Evolutionary conservation across 2,888 invertebrate species (phyloP), one percentile per base, ranked within the genome.

Genomic region (Apotomis betuletana): DNA sequence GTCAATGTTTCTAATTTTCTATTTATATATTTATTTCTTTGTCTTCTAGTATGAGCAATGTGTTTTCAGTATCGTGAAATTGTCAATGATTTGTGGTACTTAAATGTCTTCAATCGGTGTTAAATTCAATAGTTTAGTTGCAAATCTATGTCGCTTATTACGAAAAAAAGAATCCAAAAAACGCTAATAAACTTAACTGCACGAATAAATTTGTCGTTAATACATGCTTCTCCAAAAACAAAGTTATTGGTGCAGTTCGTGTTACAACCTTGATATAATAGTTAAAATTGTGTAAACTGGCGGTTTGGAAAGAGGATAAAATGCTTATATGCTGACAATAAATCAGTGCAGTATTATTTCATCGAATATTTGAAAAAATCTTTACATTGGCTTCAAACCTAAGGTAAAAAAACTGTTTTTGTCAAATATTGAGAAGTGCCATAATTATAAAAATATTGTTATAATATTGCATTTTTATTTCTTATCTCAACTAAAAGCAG

Each of bases 371-470:
- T 55, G 46, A 41, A 49, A 44, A 6, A 67, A 63, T 15, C 46
- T 57, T 15, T 71, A 52, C 59, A 61, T 65, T 77, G 77, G 84
- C 83, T 83, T 83, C 79, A 75, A 82, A 81, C 79, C 80, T 79
- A 81, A 77, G 78, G 79, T 68, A 73, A 77, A 75, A 27, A 80
- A 81, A 76, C 79, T 81, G 80, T 84, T 78, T 64, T 82, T 82
- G 79, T 84, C 83, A 79, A 74, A 74, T 73, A 73, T 71, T 75
- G 85, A 74, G 70, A 88, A 87, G 88, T 87, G 88, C 88, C 88
- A 88, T 88, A 87, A 88, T 84, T 87, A 87, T 86, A 88, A 85
- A 74, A 81, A 72, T 80, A 86, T 88, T 88, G 88, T 88, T 87
- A 86, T 85, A 84, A 77, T 76, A 70, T 5, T 68, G 72, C 10